phyloP scores from a whole-genome alignment of 2,888 invertebrate species.

The Torymus auratus region DNA sequence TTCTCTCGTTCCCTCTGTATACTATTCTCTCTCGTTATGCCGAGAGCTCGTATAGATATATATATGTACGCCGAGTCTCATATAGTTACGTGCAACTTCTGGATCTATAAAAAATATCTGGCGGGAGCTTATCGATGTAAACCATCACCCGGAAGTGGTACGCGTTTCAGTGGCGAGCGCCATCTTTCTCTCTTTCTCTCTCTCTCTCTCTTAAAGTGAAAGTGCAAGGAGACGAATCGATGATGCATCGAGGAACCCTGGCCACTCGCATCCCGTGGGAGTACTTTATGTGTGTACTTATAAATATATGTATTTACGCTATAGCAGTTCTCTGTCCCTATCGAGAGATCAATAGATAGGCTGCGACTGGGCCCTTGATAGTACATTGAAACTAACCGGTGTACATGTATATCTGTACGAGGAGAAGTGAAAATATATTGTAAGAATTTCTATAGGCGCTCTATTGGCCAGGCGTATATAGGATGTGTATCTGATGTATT shows the following conservation, averaged over 20 bases:
- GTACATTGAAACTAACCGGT: background rate
- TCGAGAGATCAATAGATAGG: constrained; percentile 14
- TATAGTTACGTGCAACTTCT: background rate
- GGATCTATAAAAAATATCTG: constrained; percentile 6
- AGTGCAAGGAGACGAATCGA: constrained; percentile 44
- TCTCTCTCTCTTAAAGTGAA: constrained; percentile 32
- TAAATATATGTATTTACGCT: background rate
- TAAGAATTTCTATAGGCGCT: constrained; percentile 39
- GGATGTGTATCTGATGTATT: constrained; percentile 34
- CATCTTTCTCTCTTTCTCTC: background rate
- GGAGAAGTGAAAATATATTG: constrained; percentile 14
- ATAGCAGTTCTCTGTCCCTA: background rate
- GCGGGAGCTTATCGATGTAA: constrained; percentile 35
- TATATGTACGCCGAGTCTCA: too few relatives aligned
- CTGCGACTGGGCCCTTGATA: constrained; percentile 14
- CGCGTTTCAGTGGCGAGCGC: constrained; percentile 2
- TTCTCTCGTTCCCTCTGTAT: too few relatives aligned
- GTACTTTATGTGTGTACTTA: background rate
- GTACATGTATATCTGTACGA: background rate
- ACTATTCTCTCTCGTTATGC: too few relatives aligned
- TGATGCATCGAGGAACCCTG: constrained; percentile 17
- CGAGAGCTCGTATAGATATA: too few relatives aligned
- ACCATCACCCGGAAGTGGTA: constrained; percentile 50
- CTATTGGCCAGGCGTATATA: background rate
- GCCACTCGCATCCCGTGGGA: constrained; percentile 2